phyloP scores from a whole-genome alignment of 2,888 invertebrate genomes.

The Crepidodera aurea region DNA sequence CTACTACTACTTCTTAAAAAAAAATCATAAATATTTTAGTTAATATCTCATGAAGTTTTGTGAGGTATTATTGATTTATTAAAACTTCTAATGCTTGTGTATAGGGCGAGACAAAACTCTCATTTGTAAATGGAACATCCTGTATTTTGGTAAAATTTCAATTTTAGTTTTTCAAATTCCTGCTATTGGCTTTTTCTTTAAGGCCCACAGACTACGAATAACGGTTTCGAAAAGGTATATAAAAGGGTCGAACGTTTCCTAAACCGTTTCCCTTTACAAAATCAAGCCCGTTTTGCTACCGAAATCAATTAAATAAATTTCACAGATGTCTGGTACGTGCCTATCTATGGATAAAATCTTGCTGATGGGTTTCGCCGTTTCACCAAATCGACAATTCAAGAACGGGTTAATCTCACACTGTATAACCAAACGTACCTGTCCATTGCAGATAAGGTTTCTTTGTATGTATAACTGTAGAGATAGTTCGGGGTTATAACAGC shows the following conservation, averaged over 20 bases:
- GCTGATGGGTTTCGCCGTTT: constrained; percentile 9
- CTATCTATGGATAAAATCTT: constrained; percentile 18
- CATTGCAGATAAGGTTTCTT: not conserved
- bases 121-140: no score
- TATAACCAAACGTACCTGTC: not conserved
- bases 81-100: no score
- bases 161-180: no score
- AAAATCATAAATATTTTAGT: no score
- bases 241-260: not conserved
- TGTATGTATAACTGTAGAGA: not conserved
- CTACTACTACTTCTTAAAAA: no score
- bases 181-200: no score
- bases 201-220: not conserved
- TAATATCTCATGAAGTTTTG: no score
- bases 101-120: no score
- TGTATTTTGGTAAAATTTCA: no score
- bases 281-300: constrained; percentile 1
- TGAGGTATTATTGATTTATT: no score
- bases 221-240: not conserved
- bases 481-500: not conserved
- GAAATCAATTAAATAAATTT: constrained; percentile 27
- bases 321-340: constrained; percentile 18
- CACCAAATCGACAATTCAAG: not conserved
- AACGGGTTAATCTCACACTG: not conserved
- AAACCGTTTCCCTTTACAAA: not conserved